Conservation (phyloP, 2,888 invertebrate species). For the Agrotis ipsilon region DNA sequence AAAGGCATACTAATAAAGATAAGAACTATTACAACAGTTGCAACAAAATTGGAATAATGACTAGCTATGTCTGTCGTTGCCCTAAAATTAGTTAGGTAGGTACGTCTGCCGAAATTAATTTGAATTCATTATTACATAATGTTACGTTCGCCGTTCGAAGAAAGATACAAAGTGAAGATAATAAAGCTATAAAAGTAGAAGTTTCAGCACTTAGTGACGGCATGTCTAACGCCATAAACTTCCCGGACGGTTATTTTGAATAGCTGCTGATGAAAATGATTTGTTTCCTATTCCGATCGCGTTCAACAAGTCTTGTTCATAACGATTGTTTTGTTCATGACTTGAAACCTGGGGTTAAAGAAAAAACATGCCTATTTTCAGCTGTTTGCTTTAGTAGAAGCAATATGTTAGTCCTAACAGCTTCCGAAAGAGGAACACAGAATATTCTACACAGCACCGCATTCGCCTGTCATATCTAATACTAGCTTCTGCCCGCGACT, state of each 20-base stretch:
- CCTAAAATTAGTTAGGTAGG: constrained; percentile 12
- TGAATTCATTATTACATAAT: background rate
- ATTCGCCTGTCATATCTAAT: constrained; percentile 31
- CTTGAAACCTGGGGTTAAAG: constrained; percentile 15
- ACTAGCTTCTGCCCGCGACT: too few relatives aligned
- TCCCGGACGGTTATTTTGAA: constrained; percentile 39
- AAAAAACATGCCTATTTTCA: background rate
- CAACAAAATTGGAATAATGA: constrained; percentile 26
- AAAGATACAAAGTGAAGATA: constrained; percentile 54
- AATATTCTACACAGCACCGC: constrained; percentile 16
- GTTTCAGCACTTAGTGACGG: constrained; percentile 49
- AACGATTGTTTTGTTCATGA: constrained; percentile 13
- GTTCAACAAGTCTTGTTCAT: constrained; percentile 28
- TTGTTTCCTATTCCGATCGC: constrained; percentile 5
- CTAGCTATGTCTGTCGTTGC: constrained; percentile 9
- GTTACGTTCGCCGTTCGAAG: constrained; percentile 14
- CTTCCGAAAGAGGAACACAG: background rate
- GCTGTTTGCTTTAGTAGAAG: constrained; percentile 9
- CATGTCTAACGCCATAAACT: constrained; percentile 65
- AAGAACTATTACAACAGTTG: constrained; percentile 15
- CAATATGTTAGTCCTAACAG: background rate
- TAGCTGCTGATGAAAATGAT: constrained; percentile 37
- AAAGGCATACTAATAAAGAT: constrained; percentile 42
- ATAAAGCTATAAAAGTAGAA: constrained; percentile 61
- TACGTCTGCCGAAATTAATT: constrained; percentile 20